Base-by-base conservation (phyloP, 2,888 invertebrate genomes). In the Meiosimyza platycephala region DNA sequence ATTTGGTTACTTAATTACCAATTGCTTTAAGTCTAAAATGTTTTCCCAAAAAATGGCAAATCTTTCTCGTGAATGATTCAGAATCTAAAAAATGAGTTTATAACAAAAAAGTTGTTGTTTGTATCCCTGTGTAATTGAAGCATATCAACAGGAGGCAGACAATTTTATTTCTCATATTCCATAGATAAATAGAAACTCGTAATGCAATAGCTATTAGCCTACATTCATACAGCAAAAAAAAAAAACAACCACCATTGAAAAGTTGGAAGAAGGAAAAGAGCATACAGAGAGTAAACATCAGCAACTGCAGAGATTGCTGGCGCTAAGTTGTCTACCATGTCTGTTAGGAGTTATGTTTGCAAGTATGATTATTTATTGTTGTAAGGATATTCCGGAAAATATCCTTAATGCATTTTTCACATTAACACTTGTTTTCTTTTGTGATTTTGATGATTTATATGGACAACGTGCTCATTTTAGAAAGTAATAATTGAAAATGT, bases 261-360 rank as follows among this genome's bases (percentile, higher is more conserved):
- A 51, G 50, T n/a, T 11, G 52, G 28, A 7, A 28, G 6, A 12
- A 60, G 15, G 28, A n/a, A 50, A 59, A 60, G 18, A 52, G 22
- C 51, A 60, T 22, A 16, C 40, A 57, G 40, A 52, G 15, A 60
- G n/a, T 18, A 62, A 59, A 47, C n/a, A 12, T n/a, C 13, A 63
- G 22, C 15, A 40, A 55, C 18, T 55, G 64, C 55, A 50, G 18
- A 60, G 13, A n/a, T 57, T 22, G 18, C 13, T 69, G 68, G 68
- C 59, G 68, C 68, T 28, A 69, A 33, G 68, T 50, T 62, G 69
- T 69, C 60, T 69, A 62, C 28, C n/a, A 50, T 7, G 18, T 13
- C 18, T 22, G 48, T 63, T 50, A 16, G 57, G 7, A n/a, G 9
- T 6, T 7, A 40, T 28, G 12, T 59, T 13, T 22, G 7, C 12